A percentile compares a stretch with the other conserved stretches of the same genome.
Evolutionary conservation across 2,888 invertebrate genomes (phyloP).

Genomic region (Galerucella nymphaeae): DNA sequence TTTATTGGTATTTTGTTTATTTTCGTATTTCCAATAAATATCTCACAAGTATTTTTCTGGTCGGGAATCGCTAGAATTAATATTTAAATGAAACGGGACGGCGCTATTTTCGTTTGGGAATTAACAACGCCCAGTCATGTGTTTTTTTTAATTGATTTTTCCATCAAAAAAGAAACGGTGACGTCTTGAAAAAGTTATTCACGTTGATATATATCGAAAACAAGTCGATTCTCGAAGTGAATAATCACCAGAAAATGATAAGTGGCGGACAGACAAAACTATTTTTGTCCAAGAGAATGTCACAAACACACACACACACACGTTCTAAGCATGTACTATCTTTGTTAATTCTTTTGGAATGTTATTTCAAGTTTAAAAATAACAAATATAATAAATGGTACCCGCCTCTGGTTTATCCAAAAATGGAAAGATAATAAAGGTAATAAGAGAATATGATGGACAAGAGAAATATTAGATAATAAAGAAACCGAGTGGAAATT

Average conservation of each 20-base stretch:
- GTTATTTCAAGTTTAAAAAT: background rate
- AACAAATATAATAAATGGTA: background rate
- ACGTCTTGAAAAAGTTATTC: constrained; percentile 25
- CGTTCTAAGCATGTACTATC: background rate
- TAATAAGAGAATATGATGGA: constrained; percentile 42
- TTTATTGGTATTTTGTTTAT: constrained; percentile 53
- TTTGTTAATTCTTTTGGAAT: no score
- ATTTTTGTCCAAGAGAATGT: constrained; percentile 27
- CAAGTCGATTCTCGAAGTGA: constrained; percentile 34
- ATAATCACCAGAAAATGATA: constrained; percentile 33
- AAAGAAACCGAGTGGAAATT: constrained; percentile 42
- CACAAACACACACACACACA: background rate
- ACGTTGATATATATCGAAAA: constrained; percentile 35
- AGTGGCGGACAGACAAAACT: constrained; percentile 31
- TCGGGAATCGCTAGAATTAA: constrained; percentile 43
- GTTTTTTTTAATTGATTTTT: constrained; percentile 40
- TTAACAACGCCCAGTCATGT: constrained; percentile 39
- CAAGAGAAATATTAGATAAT: constrained; percentile 47
- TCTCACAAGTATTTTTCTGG: constrained; percentile 36
- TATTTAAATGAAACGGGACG: constrained; percentile 41
- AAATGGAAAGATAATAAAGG: constrained; percentile 39
- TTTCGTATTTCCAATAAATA: constrained; percentile 51
- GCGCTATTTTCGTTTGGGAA: constrained; percentile 41
- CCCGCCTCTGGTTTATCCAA: constrained; percentile 20
- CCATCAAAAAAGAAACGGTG: constrained; percentile 25